Evolutionary conservation across 2,113 vertebrate species (phyloP).

Genomic region (Columba livia): DNA sequence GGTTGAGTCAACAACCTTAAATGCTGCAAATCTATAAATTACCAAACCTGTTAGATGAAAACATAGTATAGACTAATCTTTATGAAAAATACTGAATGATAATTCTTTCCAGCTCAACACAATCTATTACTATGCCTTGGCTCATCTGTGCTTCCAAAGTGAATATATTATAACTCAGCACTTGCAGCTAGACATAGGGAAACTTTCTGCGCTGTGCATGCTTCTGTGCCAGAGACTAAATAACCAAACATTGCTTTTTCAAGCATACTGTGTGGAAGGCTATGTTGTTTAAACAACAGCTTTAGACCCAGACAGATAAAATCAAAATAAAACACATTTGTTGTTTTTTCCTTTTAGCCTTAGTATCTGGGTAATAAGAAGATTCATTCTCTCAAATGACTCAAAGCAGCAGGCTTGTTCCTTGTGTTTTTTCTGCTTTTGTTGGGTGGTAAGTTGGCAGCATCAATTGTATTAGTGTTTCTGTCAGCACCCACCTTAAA

Average conservation of each 20-base stretch:
- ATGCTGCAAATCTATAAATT: background rate
- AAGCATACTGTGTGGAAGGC: background rate
- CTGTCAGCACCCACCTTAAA: slow-evolving; percentile 49
- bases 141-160: background rate
- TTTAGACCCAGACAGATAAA: background rate
- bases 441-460: background rate
- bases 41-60: background rate
- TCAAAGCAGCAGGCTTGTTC: background rate
- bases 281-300: slow-evolving; percentile 9
- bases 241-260: background rate
- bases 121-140: background rate
- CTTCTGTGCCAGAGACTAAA: background rate
- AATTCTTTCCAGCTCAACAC: background rate
- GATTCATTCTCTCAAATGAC: background rate
- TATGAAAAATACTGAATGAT: background rate
- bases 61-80: background rate
- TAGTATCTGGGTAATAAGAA: background rate
- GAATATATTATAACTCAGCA: background rate
- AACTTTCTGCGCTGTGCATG: background rate
- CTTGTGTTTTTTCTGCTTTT: background rate
- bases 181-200: background rate
- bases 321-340: background rate
- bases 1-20: background rate
- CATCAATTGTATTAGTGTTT: slow-evolving; percentile 25
- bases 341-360: background rate